A percentile compares a stretch with the other conserved stretches of the same genome.
Conservation (phyloP, 2,888 invertebrate genomes). For the Bugula neritina region DNA sequence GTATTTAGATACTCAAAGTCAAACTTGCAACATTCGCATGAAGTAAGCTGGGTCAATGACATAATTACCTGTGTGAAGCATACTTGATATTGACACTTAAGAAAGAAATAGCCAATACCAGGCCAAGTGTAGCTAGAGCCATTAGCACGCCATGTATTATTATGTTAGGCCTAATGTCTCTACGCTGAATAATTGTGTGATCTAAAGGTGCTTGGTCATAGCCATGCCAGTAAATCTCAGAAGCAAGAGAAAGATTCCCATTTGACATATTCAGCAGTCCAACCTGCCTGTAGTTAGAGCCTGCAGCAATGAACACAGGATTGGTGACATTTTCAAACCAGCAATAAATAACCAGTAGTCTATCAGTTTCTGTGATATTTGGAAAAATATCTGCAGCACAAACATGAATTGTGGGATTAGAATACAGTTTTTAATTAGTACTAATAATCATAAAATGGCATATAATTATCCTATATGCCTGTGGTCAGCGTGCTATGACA, state of each 20-base stretch:
- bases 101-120: conserved; percentile 82
- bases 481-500: too few relatives aligned
- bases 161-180: conserved; percentile 85
- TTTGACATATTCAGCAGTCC: background rate
- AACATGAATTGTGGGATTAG: too few relatives aligned
- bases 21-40: too few relatives aligned
- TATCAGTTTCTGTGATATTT: too few relatives aligned
- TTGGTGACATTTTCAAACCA: too few relatives aligned
- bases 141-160: conserved; percentile 86
- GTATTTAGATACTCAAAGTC: too few relatives aligned
- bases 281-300: background rate
- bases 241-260: background rate
- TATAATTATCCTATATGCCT: too few relatives aligned
- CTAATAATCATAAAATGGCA: too few relatives aligned
- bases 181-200: conserved; percentile 76
- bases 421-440: too few relatives aligned
- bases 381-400: too few relatives aligned
- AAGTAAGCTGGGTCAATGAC: too few relatives aligned
- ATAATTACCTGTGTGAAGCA: conserved; percentile 77
- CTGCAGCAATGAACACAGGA: background rate
- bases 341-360: too few relatives aligned
- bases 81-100: conserved; percentile 90
- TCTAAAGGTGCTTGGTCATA: conserved; percentile 72
- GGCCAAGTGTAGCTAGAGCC: conserved; percentile 79
- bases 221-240: background rate